Conservation (phyloP, 1,140 invertebrate genomes). For the Carcinoscorpius rotundicauda region DNA sequence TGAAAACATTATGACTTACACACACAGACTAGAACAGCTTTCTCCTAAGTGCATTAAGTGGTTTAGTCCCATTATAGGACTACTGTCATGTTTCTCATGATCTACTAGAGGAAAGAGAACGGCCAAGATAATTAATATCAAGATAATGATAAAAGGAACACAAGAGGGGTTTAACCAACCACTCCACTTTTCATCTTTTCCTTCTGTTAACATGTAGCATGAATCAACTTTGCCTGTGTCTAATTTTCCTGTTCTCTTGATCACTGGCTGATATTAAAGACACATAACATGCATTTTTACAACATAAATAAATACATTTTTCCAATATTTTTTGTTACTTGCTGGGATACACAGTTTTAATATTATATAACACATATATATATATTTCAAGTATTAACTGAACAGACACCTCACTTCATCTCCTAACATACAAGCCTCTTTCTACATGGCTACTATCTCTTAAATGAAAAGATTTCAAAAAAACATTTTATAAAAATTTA, state of each 20-base stretch:
- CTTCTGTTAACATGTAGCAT: constrained; percentile 20
- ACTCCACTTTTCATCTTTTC: constrained; percentile 22
- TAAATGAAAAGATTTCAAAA: no score
- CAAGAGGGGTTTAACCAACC: constrained; percentile 58
- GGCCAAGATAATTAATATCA: constrained; percentile 57
- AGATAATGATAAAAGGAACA: constrained; percentile 61
- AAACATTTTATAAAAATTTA: no score
- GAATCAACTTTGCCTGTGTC: constrained; percentile 20
- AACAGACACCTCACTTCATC: no score
- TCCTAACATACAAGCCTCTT: no score
- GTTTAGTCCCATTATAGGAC: constrained; percentile 16
- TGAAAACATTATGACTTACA: constrained; percentile 1
- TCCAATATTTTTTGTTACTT: no score
- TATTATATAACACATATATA: no score
- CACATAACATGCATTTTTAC: no score
- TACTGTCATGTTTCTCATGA: constrained; percentile 31
- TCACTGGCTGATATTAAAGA: constrained; percentile 34
- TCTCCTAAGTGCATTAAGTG: constrained; percentile 14
- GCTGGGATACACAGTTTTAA: no score
- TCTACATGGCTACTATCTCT: no score
- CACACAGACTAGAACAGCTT: constrained; percentile 16
- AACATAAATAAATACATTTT: no score
- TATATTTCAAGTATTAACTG: no score
- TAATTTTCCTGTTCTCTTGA: constrained; percentile 38
- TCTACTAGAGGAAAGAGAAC: constrained; percentile 60